A percentile compares a stretch with the other conserved stretches of the same genome.
These are phyloP conservation scores for Chamaea fasciata DNA, from an alignment of 2,113 vertebrate genomes.

Conservation along the genomic window DNA sequence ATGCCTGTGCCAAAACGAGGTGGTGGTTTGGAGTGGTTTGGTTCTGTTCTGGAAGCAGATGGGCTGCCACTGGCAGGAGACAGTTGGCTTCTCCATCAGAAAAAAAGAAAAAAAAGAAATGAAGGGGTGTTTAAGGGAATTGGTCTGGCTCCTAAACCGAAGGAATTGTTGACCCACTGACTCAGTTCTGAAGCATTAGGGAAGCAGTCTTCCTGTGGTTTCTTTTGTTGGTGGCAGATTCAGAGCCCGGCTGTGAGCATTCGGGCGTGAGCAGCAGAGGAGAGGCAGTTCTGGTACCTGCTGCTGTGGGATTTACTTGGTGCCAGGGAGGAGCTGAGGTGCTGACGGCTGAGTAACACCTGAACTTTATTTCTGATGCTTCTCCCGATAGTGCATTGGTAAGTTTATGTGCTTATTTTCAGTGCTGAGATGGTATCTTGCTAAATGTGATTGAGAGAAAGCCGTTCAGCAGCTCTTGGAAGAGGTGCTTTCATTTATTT, in stretches of 20 bases:
- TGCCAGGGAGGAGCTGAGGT: background rate
- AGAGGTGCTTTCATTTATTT: background rate
- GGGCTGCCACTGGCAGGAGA: conserved; percentile 4
- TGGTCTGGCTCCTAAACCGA: conserved; percentile 42
- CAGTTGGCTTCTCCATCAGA: conserved; percentile 9
- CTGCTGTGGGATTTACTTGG: background rate
- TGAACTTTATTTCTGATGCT: background rate
- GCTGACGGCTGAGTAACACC: background rate
- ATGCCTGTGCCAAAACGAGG: background rate
- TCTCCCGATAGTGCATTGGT: conserved; percentile 12
- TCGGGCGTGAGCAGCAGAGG: background rate
- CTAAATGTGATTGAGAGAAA: background rate
- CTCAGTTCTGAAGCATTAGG: conserved; percentile 73
- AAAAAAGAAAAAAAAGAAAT: background rate
- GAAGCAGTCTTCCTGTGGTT: conserved; percentile 71
- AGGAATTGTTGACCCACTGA: conserved; percentile 75
- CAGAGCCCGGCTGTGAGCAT: conserved; percentile 33
- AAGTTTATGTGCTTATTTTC: conserved; percentile 50
- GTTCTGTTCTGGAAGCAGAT: conserved; percentile 8
- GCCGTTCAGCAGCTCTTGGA: background rate
- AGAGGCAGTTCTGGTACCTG: background rate
- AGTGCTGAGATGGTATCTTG: background rate
- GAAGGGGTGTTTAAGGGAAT: conserved; percentile 41
- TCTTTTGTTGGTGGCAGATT: conserved; percentile 65
- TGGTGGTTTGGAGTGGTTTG: conserved; percentile 7